Evolutionary conservation across 2,797 vertebrate genomes (phyloP).

Genomic region (Semotilus atromaculatus): DNA sequence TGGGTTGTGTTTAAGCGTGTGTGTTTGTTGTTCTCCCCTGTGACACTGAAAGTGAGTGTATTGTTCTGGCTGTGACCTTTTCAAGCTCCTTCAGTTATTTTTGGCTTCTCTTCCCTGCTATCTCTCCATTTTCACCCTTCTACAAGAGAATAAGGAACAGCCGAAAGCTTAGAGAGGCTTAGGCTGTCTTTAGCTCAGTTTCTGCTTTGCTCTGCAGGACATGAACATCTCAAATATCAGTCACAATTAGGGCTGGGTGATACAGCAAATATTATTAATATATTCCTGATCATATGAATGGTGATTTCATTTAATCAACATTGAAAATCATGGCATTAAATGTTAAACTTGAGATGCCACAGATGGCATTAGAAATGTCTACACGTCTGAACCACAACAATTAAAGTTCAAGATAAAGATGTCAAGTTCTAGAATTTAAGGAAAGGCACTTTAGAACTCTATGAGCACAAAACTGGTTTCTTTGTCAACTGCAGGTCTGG

Average conservation of each 20-base stretch:
- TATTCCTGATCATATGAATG: not conserved
- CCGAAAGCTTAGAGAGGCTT: slow-evolving; percentile 12
- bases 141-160: slow-evolving; percentile 8
- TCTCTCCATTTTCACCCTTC: slow-evolving; percentile 21
- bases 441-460: not conserved
- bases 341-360: not conserved
- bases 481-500: not conserved
- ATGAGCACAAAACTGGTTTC: not conserved
- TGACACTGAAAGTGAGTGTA: slow-evolving; percentile 31
- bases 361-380: not conserved
- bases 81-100: slow-evolving; percentile 53
- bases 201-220: slow-evolving; percentile 22
- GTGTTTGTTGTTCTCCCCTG: slow-evolving; percentile 9
- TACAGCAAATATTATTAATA: not conserved
- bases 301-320: not conserved
- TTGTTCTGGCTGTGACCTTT: slow-evolving; percentile 35
- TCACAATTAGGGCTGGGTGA: not conserved
- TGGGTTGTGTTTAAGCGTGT: slow-evolving; percentile 21
- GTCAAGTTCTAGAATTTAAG: not conserved
- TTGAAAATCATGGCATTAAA: not conserved
- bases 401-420: not conserved
- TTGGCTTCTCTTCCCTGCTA: slow-evolving; percentile 41
- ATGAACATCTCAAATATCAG: slow-evolving; percentile 17
- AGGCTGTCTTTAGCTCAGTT: not conserved
- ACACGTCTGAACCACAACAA: not conserved